Percentiles rank a stretch among this genome's conserved stretches.
Evolutionary conservation across 2,888 invertebrate genomes (phyloP).

Genomic region (Dorcus hopei): DNA sequence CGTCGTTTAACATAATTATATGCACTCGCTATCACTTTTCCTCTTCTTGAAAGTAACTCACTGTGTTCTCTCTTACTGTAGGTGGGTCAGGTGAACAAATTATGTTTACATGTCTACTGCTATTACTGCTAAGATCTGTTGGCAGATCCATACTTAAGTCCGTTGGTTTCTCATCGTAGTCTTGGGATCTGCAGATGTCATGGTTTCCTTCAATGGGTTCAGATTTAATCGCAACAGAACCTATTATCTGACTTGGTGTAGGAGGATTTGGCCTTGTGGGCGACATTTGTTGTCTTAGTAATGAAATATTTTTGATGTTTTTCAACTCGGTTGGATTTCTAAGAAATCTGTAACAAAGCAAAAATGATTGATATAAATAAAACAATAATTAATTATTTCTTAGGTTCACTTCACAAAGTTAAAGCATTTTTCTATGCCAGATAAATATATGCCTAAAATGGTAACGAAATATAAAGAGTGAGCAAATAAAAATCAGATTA

Average conservation of each 20-base stretch:
- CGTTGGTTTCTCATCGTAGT: conserved; percentile 51
- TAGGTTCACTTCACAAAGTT: too few species aligned
- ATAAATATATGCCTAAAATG: too few species aligned
- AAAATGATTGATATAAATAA: neutral
- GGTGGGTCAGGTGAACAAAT: conserved; percentile 48
- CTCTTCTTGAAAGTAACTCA: conserved; percentile 17
- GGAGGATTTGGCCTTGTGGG: conserved; percentile 52
- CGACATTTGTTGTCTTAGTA: conserved; percentile 78
- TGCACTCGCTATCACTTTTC: conserved; percentile 23
- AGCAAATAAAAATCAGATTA: too few species aligned
- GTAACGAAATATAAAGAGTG: too few species aligned
- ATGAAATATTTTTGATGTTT: conserved; percentile 89
- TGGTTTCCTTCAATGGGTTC: conserved; percentile 52
- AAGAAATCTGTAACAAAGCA: conserved; percentile 66
- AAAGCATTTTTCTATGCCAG: too few species aligned
- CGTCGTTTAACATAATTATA: neutral
- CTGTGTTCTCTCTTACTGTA: conserved; percentile 27
- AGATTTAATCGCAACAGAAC: conserved; percentile 43
- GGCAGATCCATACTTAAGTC: conserved; percentile 48
- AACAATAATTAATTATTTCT: too few species aligned
- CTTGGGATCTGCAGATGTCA: conserved; percentile 22
- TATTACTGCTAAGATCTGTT: conserved; percentile 44
- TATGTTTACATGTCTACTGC: conserved; percentile 44
- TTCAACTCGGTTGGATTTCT: conserved; percentile 91
- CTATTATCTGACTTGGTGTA: neutral